Evolutionary conservation across 2,113 vertebrate species (phyloP), one percentile per base, ranked within the genome.

Genomic region (Seriola aureovittata): DNA sequence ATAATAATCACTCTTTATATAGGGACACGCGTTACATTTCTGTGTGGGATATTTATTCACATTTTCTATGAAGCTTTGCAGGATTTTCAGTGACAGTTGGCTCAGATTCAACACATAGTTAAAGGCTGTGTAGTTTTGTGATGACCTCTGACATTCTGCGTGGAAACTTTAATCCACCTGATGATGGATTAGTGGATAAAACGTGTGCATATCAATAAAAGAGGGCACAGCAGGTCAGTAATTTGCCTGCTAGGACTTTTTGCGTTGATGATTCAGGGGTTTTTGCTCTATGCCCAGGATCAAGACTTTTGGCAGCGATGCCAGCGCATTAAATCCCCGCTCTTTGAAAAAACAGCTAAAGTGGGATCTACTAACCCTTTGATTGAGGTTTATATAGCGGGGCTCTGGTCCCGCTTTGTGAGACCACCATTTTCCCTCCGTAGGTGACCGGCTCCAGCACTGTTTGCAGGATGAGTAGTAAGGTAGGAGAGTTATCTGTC

Each of bases 201-300:
- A 83, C 4, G 42, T 46, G 40, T 85, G 71, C 76, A 87, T 89
- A 93, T 88, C 80, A 90, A 92, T 92, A 87, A 57, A 87, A 90
- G 76, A 79, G 76, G 86, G 50, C 78, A 78, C 79, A 17, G 71
- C 11, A 48, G 86, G 78, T 90, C 90, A 92, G 89, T 85, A 91
- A 93, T 94, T 84, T 93, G 93, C 93, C 86, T 88, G 82, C 12
- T 89, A 63, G 85, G 92, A 88, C 79, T 86, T 93, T 48, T 92
- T 90, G 73, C 78, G 3, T 54, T 93, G 93, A 93, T 94, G 93
- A 94, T 85, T 94, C 93, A 94, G 91, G 93, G 91, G 36, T 93
- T 94, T 94, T 82, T 58, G 29, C 82, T 94, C 78, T 90, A 84
- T 92, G 84, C 70, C 81, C 74, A 76, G 92, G 91, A 92, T 92